Evolutionary conservation across 2,888 invertebrate species (phyloP).

Genomic region (Brachypterus glaber): DNA sequence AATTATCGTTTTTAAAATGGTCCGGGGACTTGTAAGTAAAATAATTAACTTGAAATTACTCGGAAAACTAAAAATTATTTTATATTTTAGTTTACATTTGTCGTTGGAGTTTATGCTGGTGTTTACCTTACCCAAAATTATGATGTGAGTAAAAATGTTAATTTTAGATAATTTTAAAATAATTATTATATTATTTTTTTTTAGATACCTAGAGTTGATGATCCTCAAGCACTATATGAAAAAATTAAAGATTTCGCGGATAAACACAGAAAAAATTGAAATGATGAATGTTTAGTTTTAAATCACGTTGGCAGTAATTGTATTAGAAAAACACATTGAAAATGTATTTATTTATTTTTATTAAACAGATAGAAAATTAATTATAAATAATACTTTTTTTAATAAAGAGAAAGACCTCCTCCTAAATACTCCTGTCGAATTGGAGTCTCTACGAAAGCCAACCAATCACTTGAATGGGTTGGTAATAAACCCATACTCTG

Average conservation of each 20-base stretch:
- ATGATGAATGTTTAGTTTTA: conserved; percentile 10
- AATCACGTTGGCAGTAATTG: conserved; percentile 11
- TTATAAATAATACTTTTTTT: conserved; percentile 25
- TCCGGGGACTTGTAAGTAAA: conserved; percentile 34
- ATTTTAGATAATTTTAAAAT: conserved; percentile 5
- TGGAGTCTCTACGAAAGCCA: conserved; percentile 92
- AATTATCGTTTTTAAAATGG: too few species aligned
- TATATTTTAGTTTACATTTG: conserved; percentile 55
- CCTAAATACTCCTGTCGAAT: conserved; percentile 76
- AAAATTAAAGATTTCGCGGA: conserved; percentile 62
- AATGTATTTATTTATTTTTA: conserved; percentile 22
- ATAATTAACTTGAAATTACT: conserved; percentile 6
- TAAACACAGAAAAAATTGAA: conserved; percentile 49
- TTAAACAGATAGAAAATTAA: conserved; percentile 21
- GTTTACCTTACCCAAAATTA: conserved; percentile 68
- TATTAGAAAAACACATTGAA: conserved; percentile 6
- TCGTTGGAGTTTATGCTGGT: conserved; percentile 61
- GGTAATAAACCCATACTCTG: conserved; percentile 96
- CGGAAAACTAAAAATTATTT: conserved; percentile 20
- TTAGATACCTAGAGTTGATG: conserved; percentile 78
- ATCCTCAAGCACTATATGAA: conserved; percentile 63
- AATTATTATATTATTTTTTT: conserved; percentile 24
- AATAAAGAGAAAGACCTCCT: conserved; percentile 63
- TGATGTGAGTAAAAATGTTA: conserved; percentile 48
- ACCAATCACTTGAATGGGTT: conserved; percentile 96